Evolutionary conservation across 2,888 invertebrate genomes (phyloP).

Genomic region (Cordilura impudica): DNA sequence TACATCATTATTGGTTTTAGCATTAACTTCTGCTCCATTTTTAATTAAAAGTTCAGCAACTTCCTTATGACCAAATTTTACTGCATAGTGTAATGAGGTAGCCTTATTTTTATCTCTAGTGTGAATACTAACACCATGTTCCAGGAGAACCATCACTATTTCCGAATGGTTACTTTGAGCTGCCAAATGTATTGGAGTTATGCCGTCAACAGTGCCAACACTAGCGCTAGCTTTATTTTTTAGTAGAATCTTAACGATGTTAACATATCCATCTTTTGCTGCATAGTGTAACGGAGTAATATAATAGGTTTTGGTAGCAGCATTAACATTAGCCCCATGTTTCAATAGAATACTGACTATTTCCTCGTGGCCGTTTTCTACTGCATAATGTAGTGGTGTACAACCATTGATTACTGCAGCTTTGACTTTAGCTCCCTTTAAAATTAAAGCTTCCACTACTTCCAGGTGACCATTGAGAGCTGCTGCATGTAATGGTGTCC

Average conservation of each 20-base stretch:
- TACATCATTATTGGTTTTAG: background rate
- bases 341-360: slow-evolving; percentile 16
- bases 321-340: slow-evolving; percentile 21
- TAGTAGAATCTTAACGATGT: background rate
- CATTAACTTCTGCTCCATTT: slow-evolving; percentile 20
- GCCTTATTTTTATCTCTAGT: background rate
- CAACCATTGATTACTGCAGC: background rate
- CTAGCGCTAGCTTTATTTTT: background rate
- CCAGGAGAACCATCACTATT: background rate
- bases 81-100: background rate
- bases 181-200: background rate
- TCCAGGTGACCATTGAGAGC: slow-evolving; percentile 35
- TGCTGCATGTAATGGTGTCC: slow-evolving; percentile 65
- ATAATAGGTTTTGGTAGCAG: background rate
- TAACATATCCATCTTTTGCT: background rate
- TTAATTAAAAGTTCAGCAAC: slow-evolving; percentile 8
- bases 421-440: slow-evolving; percentile 21
- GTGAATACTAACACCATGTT: background rate
- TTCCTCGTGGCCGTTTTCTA: background rate
- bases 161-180: background rate
- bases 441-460: slow-evolving; percentile 29
- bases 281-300: slow-evolving; percentile 23
- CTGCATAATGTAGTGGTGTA: slow-evolving; percentile 14
- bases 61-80: background rate
- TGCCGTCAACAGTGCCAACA: background rate